Evolutionary conservation across 2,888 invertebrate genomes (phyloP), one percentile per base, ranked within the genome.

Genomic region (Platycheirus albimanus): DNA sequence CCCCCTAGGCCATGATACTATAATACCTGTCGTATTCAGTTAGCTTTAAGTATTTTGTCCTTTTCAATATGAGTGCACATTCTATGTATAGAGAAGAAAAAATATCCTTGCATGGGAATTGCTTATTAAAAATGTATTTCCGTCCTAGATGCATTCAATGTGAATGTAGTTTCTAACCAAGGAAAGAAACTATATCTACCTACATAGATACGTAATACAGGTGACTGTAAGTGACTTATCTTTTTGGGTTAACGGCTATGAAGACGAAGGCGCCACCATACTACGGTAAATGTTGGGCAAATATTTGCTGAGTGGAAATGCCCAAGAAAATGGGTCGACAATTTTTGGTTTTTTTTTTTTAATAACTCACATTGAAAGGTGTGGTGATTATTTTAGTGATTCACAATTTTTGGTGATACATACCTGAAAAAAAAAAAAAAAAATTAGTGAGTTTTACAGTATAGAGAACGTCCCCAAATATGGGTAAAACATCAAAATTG

Each of bases 161-260:
- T 61, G 30, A 45, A 28, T 38, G 20, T 28, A 41, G 13, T 33
- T 47, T 45, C 30, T 38, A 30, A 49, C 49, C 54, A 64, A 58
- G 54, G 72, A 20, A 36, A 36, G 54, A 54, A 38, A 1, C 33
- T 36, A 17, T 33, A 17, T n/a, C n/a, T n/a, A n/a, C n/a, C n/a
- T n/a, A n/a, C n/a, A n/a, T n/a, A n/a, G n/a, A n/a, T 11, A 28
- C 6, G 33, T 5, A 7, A 33, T 8, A 28, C 64, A 75, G 81
- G 81, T 81, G 81, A 63, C 49, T 76, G 49, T 80, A 81, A 81
- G 67, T 71, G 76, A 66, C 45, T 71, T 81, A 81, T 81, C 76
- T 71, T 63, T 79, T 45, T 52, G 33, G 72, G 78, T 72, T 47
- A 72, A 52, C 52, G 47, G 20, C 47, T n/a, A n/a, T n/a, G n/a